Conservation (phyloP, 2,888 invertebrate species). For the Camponotus fellah region DNA sequence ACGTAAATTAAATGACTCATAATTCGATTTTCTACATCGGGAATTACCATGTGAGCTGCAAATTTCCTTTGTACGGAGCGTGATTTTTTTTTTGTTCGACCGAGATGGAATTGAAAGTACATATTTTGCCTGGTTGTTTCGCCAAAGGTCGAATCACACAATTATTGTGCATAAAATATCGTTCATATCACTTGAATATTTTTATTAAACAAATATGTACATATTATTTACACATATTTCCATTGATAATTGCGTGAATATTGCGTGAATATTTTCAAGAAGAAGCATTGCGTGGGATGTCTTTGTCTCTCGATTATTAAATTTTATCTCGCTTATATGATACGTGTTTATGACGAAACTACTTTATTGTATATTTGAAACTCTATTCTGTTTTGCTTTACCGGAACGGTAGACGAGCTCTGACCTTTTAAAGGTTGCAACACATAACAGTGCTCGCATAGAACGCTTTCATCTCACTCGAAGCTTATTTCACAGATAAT, state of each 20-base stretch:
- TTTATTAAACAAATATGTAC: background rate
- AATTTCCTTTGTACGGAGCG: background rate
- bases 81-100: background rate
- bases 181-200: too few species aligned
- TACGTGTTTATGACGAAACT: background rate
- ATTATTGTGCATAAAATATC: background rate
- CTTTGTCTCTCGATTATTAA: background rate
- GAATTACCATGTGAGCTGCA: background rate
- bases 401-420: background rate
- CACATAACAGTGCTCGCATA: constrained; percentile 2
- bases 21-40: background rate
- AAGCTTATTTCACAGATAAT: background rate
- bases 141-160: background rate
- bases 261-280: background rate
- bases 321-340: background rate
- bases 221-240: background rate
- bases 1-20: background rate
- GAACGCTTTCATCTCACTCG: background rate
- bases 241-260: background rate
- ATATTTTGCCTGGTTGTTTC: background rate
- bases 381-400: background rate
- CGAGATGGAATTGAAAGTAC: background rate
- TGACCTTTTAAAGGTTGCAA: background rate
- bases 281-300: background rate
- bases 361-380: background rate